phyloP scores from a whole-genome alignment of 2,113 vertebrate species.

The Plectropomus leopardus region DNA sequence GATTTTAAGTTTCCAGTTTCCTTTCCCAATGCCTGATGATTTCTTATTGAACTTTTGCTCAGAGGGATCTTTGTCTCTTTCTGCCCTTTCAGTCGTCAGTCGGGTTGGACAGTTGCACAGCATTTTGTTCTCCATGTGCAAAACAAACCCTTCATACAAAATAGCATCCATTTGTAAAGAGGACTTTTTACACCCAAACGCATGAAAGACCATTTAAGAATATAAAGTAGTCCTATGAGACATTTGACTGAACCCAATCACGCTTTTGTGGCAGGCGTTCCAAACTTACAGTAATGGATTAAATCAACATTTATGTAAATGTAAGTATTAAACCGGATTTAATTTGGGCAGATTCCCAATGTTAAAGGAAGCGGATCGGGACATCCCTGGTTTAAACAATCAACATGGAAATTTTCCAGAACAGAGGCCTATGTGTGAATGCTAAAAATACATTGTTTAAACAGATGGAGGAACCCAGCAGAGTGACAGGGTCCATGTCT shows the following conservation, averaged over 20 bases:
- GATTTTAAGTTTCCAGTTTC: no score
- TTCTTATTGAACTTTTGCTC: no score
- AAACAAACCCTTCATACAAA: no score
- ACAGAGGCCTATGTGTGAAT: background rate
- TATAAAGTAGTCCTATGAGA: no score
- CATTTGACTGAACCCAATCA: background rate
- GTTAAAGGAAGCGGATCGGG: background rate
- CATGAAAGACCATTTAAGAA: no score
- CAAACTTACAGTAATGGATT: background rate
- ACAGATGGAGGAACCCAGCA: background rate
- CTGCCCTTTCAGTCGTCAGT: no score
- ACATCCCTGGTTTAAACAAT: background rate
- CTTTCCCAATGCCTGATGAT: no score
- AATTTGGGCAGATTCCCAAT: background rate
- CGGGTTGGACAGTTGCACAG: no score
- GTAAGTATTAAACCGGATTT: background rate
- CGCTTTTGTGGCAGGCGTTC: background rate
- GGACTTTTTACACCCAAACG: no score
- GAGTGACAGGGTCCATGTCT: background rate
- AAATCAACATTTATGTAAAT: background rate
- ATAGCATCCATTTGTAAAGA: no score
- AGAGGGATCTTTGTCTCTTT: no score
- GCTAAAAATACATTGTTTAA: constrained; percentile 9
- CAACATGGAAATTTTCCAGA: background rate
- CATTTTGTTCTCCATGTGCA: no score